Evolutionary conservation across 2,113 vertebrate species (phyloP).

Genomic region (Brachirus orientalis): DNA sequence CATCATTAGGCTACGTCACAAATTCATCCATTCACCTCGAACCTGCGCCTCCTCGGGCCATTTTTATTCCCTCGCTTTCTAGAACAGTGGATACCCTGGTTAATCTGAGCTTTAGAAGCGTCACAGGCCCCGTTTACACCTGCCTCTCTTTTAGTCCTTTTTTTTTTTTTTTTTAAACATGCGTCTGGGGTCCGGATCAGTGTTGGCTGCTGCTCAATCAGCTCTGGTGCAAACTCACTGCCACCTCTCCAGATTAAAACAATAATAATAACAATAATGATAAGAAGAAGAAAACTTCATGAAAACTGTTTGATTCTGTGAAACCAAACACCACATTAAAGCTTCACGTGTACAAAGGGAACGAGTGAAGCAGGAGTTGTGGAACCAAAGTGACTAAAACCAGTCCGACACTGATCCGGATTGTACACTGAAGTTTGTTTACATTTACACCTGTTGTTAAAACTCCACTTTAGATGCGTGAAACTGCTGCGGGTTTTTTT

Average conservation of each 20-base stretch:
- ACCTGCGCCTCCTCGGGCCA: slow-evolving; percentile 36
- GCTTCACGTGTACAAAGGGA: too few relatives aligned
- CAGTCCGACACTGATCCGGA: slow-evolving; percentile 53
- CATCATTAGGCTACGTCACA: slow-evolving; percentile 82
- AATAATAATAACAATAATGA: too few relatives aligned
- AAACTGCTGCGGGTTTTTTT: slow-evolving; percentile 4
- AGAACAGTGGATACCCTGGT: slow-evolving; percentile 74
- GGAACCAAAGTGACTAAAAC: not conserved
- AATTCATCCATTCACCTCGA: slow-evolving; percentile 67
- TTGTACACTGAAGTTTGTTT: slow-evolving; percentile 24
- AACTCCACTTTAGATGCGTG: slow-evolving; percentile 42
- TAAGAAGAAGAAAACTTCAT: too few relatives aligned
- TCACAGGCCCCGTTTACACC: slow-evolving; percentile 63
- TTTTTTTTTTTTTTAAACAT: slow-evolving; percentile 20
- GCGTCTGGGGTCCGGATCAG: slow-evolving; percentile 62
- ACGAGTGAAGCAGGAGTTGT: not conserved
- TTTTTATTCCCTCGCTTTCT: slow-evolving; percentile 35
- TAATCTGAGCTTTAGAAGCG: slow-evolving; percentile 77
- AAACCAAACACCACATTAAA: too few relatives aligned
- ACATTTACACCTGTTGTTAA: slow-evolving; percentile 50
- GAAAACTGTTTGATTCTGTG: too few relatives aligned
- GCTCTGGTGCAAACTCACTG: not conserved
- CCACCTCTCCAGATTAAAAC: too few relatives aligned
- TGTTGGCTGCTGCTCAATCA: not conserved
- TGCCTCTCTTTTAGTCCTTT: too few relatives aligned